Evolutionary conservation across 2,113 vertebrate species (phyloP).

Genomic region (Callithrix jacchus): DNA sequence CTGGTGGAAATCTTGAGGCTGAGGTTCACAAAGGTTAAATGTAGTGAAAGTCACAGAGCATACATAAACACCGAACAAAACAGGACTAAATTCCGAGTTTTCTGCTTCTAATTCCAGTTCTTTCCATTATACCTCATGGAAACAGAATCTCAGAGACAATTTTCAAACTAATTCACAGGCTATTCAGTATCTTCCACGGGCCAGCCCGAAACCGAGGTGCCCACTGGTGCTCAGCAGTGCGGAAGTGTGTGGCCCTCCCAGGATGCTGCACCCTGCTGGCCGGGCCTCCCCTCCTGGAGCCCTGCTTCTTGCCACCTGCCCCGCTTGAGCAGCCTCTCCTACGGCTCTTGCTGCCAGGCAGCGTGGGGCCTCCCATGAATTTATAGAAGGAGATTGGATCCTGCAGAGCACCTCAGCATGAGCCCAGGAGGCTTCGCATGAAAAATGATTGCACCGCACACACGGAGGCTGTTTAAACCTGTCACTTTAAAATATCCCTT

Average conservation of each 20-base stretch:
- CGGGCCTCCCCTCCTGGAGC: too few relatives aligned
- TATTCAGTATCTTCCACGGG: not conserved
- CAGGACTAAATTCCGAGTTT: not conserved
- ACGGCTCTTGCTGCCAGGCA: not conserved
- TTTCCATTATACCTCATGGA: not conserved
- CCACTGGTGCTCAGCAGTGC: fast-evolving
- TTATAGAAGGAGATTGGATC: slow-evolving; percentile 52
- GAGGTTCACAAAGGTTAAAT: not conserved
- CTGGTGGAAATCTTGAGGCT: not conserved
- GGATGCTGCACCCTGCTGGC: fast-evolving
- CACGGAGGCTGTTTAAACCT: slow-evolving; percentile 58
- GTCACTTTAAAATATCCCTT: slow-evolving; percentile 63
- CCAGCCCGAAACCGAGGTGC: not conserved
- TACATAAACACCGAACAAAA: too few relatives aligned
- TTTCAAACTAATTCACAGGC: not conserved
- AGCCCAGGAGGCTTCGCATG: slow-evolving; percentile 31
- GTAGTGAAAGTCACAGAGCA: not conserved
- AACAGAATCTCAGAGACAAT: not conserved
- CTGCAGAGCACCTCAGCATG: slow-evolving; percentile 4
- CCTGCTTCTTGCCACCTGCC: not conserved
- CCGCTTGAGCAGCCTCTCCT: not conserved
- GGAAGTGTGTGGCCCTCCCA: fast-evolving
- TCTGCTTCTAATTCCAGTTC: not conserved
- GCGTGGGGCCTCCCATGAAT: not conserved
- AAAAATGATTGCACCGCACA: slow-evolving; percentile 46